phyloP scores from a whole-genome alignment of 2,797 vertebrate species.

The Enteromius thamalakanensis region DNA sequence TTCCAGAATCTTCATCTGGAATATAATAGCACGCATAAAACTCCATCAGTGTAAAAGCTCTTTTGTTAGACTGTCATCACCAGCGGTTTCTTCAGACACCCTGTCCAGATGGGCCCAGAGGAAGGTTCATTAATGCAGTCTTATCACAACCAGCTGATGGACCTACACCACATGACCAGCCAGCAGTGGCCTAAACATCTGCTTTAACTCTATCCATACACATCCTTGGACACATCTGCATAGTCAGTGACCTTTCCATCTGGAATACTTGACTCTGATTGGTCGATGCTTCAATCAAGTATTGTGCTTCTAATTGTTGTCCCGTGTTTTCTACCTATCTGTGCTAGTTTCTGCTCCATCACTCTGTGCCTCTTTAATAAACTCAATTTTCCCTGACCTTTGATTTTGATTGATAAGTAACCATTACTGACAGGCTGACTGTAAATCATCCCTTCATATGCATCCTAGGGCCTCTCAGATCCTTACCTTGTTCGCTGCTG shows the following conservation, averaged over 20 bases:
- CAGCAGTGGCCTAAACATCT: conserved; percentile 45
- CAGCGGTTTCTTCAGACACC: conserved; percentile 38
- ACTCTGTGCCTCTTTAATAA: background rate
- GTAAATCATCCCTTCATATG: background rate
- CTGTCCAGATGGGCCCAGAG: conserved; percentile 21
- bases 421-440: background rate
- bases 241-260: conserved; percentile 3
- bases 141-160: conserved; percentile 56
- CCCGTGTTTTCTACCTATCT: background rate
- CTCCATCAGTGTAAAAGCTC: conserved; percentile 31
- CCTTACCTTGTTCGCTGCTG: conserved; percentile 98
- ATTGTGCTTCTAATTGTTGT: background rate
- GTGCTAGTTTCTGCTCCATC: background rate
- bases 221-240: conserved; percentile 20
- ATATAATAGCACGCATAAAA: conserved; percentile 38
- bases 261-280: background rate
- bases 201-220: conserved; percentile 38
- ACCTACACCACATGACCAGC: conserved; percentile 22
- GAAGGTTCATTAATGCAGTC: conserved; percentile 47
- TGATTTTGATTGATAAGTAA: background rate
- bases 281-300: background rate
- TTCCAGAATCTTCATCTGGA: conserved; percentile 25
- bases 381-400: background rate
- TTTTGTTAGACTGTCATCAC: conserved; percentile 44
- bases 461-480: background rate